These are phyloP conservation scores for Ochropacha duplaris DNA, from an alignment of 2,888 invertebrate species.

Conservation along the genomic window DNA sequence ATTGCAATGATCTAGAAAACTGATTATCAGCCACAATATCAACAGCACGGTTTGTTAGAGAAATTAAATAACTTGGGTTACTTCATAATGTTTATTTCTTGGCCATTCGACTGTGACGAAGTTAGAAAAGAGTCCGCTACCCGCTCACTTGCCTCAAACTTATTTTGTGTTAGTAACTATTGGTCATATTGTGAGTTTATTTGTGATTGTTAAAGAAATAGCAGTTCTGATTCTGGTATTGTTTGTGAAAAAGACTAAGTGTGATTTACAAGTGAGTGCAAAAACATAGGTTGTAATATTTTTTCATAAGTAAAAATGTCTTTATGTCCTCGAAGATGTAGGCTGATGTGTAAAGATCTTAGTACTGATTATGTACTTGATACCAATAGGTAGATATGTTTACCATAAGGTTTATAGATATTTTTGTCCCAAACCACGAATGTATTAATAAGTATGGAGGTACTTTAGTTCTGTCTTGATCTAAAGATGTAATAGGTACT, in stretches of 20 bases:
- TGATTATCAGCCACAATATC: background rate
- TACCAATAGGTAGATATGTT: too few species aligned
- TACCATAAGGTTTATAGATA: too few species aligned
- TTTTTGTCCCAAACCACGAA: too few species aligned
- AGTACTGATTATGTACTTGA: too few species aligned
- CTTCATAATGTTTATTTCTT: slow-evolving; percentile 16
- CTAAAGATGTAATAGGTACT: too few species aligned
- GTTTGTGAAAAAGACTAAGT: background rate
- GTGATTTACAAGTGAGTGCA: background rate
- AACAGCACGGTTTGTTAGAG: background rate
- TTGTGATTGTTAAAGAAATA: background rate
- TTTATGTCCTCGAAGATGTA: too few species aligned
- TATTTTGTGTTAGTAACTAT: background rate
- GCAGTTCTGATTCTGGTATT: background rate
- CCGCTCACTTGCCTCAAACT: slow-evolving; percentile 4
- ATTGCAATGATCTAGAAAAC: background rate
- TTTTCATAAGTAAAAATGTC: too few species aligned
- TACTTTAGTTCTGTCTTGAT: too few species aligned
- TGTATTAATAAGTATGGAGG: too few species aligned
- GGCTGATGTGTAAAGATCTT: too few species aligned
- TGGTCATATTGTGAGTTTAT: background rate
- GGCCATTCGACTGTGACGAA: slow-evolving; percentile 23
- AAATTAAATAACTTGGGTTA: slow-evolving; percentile 4
- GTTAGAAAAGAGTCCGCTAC: slow-evolving; percentile 21
- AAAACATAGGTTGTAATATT: too few species aligned